A percentile compares a stretch with the other conserved stretches of the same genome.
phyloP scores from a whole-genome alignment of 2,888 invertebrate genomes.

The Pristionchus fissidentatus region DNA sequence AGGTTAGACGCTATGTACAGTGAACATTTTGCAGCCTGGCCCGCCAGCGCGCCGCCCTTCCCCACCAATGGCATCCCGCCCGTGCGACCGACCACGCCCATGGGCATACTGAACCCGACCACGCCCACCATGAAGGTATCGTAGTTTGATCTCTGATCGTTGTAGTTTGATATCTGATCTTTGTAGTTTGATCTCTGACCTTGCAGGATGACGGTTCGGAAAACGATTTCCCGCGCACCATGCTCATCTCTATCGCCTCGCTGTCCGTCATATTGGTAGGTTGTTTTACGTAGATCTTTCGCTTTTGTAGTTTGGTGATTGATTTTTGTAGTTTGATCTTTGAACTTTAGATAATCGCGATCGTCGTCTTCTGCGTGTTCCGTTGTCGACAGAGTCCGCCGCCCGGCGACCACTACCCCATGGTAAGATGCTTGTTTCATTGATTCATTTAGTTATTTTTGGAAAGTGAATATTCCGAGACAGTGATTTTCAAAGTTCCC shows the following conservation, averaged over 20 bases:
- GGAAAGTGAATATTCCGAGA: neutral
- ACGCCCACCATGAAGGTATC: slow-evolving; percentile 57
- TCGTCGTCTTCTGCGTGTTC: slow-evolving; percentile 70
- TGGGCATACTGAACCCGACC: slow-evolving; percentile 67
- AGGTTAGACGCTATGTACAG: neutral
- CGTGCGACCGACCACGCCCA: slow-evolving; percentile 73
- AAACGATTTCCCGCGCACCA: slow-evolving; percentile 67
- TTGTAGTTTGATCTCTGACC: neutral
- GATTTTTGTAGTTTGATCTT: neutral
- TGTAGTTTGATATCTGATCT: neutral
- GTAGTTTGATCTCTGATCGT: slow-evolving; percentile 3
- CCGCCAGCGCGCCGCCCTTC: slow-evolving; percentile 2
- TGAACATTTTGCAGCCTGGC: neutral
- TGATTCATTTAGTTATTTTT: neutral
- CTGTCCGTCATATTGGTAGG: slow-evolving; percentile 67
- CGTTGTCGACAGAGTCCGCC: slow-evolving; percentile 64
- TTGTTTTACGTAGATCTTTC: slow-evolving; percentile 56
- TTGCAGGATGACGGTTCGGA: slow-evolving; percentile 20
- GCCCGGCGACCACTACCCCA: slow-evolving; percentile 64
- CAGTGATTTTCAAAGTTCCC: too few relatives aligned
- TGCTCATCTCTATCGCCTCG: slow-evolving; percentile 67
- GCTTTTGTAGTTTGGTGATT: neutral
- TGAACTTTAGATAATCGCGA: slow-evolving; percentile 18
- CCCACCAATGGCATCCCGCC: slow-evolving; percentile 57
- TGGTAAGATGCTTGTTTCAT: slow-evolving; percentile 52